phyloP scores from a whole-genome alignment of 2,797 vertebrate species.

The Danio choprae region DNA sequence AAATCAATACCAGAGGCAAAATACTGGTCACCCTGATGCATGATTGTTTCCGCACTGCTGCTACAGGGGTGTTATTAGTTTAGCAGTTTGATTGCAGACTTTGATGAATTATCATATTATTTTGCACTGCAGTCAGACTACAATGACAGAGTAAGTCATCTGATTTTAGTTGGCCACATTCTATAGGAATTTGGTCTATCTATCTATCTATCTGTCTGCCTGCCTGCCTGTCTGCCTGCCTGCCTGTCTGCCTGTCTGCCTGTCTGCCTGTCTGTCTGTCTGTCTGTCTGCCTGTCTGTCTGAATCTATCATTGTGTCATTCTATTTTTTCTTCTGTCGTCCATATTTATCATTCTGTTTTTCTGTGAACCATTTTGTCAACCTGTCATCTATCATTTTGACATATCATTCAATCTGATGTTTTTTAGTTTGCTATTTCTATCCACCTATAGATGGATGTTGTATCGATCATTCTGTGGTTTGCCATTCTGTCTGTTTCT shows the following conservation, averaged over 20 bases:
- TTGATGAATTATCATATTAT: not conserved
- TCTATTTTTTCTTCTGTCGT: too few relatives aligned
- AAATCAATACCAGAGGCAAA: conserved; percentile 26
- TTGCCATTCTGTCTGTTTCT: not conserved
- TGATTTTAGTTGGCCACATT: not conserved
- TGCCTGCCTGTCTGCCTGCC: too few relatives aligned
- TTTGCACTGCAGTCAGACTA: not conserved
- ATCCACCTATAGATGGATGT: not conserved
- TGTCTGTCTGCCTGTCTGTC: too few relatives aligned
- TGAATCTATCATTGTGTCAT: too few relatives aligned
- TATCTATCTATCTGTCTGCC: not conserved
- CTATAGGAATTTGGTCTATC: not conserved
- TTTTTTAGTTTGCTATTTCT: not conserved
- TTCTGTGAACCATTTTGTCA: too few relatives aligned
- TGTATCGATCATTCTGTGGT: not conserved
- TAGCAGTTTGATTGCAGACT: not conserved
- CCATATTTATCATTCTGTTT: too few relatives aligned
- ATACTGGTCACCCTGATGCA: not conserved
- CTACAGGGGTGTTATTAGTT: not conserved
- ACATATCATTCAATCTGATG: too few relatives aligned
- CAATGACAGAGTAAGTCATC: not conserved
- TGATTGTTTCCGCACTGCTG: not conserved
- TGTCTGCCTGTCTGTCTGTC: too few relatives aligned
- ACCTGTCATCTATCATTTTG: too few relatives aligned
- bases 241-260: too few relatives aligned